A percentile compares a stretch with the other conserved stretches of the same genome.
phyloP scores from a whole-genome alignment of 1,140 invertebrate genomes.

The Drosophila sp. region DNA sequence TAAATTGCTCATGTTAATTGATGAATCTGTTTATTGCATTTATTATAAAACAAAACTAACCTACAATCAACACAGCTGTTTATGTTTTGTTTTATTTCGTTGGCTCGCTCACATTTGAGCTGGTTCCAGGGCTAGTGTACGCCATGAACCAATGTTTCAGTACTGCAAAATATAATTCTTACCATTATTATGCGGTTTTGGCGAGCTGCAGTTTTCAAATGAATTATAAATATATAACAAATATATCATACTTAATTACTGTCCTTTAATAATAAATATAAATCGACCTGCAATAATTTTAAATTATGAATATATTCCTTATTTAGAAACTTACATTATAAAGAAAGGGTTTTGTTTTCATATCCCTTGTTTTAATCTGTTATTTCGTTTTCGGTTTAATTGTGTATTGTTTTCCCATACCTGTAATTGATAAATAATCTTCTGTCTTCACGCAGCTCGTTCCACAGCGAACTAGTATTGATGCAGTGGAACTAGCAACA shows the following conservation, averaged over 20 bases:
- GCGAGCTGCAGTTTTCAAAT: background rate
- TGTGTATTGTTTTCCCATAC: background rate
- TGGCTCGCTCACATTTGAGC: slow-evolving; percentile 9
- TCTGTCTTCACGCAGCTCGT: background rate
- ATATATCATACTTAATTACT: background rate
- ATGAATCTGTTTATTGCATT: slow-evolving; percentile 46
- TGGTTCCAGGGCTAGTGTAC: slow-evolving; percentile 10
- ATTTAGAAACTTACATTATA: background rate
- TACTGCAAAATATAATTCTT: background rate
- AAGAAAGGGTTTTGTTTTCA: background rate
- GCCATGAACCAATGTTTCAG: background rate
- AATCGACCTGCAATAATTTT: no score
- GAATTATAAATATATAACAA: background rate
- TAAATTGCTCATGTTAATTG: slow-evolving; percentile 71
- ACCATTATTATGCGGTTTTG: background rate
- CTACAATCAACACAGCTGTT: slow-evolving; percentile 68
- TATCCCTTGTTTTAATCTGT: background rate
- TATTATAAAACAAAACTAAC: slow-evolving; percentile 75
- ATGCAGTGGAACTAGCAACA: slow-evolving; percentile 26
- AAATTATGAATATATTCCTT: background rate
- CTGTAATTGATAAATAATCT: background rate
- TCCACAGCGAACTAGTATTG: slow-evolving; percentile 7
- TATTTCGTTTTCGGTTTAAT: background rate
- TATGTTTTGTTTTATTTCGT: slow-evolving; percentile 56
- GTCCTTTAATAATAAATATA: no score